phyloP scores from a whole-genome alignment of 2,888 invertebrate genomes.

The Lepeophtheirus nordmannii region DNA sequence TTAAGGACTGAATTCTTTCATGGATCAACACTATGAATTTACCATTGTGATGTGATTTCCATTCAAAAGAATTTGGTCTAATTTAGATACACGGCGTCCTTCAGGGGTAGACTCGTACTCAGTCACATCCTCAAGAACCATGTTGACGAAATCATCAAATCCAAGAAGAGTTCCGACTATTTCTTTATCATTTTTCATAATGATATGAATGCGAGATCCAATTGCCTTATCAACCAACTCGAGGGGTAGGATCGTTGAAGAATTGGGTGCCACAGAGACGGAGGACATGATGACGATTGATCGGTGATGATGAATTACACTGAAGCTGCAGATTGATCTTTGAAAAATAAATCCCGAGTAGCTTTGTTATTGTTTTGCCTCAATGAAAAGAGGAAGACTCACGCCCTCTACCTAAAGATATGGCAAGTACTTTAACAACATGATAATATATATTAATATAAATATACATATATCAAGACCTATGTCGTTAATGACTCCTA shows the following conservation, averaged over 20 bases:
- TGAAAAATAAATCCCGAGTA: too few relatives aligned
- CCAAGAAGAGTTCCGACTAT: constrained; percentile 93
- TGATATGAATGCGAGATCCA: constrained; percentile 94
- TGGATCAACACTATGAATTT: too few relatives aligned
- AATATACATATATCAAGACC: too few relatives aligned
- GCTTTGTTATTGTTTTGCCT: too few relatives aligned
- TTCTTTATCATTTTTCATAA: constrained; percentile 99
- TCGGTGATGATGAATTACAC: too few relatives aligned
- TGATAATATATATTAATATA: too few relatives aligned
- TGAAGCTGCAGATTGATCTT: too few relatives aligned
- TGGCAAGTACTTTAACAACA: too few relatives aligned
- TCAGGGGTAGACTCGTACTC: constrained; percentile 96
- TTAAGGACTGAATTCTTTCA: too few relatives aligned
- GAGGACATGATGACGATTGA: background rate
- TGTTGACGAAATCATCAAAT: constrained; percentile 96
- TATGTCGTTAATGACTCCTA: too few relatives aligned
- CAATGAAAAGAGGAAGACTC: too few relatives aligned
- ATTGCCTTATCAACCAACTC: constrained; percentile 98
- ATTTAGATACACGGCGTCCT: constrained; percentile 81
- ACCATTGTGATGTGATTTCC: constrained; percentile 99
- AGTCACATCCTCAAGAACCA: constrained; percentile 92
- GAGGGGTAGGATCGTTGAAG: constrained; percentile 33
- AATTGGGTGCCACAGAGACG: background rate
- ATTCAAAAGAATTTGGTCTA: constrained; percentile 93
- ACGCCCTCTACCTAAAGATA: too few relatives aligned